These are phyloP conservation scores for Bagarius yarrelli DNA, from an alignment of 2,113 vertebrate genomes.

Conservation along the genomic window DNA sequence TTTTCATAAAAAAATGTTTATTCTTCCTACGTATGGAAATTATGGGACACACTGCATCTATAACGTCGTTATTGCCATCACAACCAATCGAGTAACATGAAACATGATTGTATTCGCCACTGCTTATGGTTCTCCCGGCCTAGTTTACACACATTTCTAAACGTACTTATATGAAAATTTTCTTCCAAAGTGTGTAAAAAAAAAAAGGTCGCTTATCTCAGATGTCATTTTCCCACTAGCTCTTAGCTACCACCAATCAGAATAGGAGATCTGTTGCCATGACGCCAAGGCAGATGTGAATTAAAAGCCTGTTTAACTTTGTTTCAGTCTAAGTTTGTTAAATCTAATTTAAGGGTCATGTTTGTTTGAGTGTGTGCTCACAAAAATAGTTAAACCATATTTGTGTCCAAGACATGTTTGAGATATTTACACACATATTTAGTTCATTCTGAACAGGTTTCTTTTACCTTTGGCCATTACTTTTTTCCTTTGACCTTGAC, in stretches of 20 bases:
- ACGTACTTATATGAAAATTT: not conserved
- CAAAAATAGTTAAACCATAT: not conserved
- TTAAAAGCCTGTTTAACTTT: slow-evolving; percentile 57
- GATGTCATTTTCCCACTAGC: slow-evolving; percentile 26
- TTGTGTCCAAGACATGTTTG: not conserved
- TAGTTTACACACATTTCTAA: not conserved
- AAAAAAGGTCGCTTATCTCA: not conserved
- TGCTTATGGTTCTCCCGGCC: not conserved
- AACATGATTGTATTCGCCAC: not conserved
- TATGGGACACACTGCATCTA: no score
- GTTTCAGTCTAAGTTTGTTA: not conserved
- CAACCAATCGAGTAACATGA: not conserved
- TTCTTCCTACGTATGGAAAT: no score
- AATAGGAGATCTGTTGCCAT: slow-evolving; percentile 69
- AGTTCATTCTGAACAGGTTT: slow-evolving; percentile 38
- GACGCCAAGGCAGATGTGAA: slow-evolving; percentile 65
- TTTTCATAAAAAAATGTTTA: no score
- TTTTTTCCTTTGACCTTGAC: slow-evolving; percentile 55
- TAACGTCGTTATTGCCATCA: no score
- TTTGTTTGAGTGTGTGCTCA: not conserved
- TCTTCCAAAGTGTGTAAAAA: not conserved
- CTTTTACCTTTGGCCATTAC: slow-evolving; percentile 19
- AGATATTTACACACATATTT: no score
- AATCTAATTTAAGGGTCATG: no score
- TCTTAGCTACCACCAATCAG: slow-evolving; percentile 62